Evolutionary conservation across 2,113 vertebrate genomes (phyloP).

Genomic region (Sprattus sprattus): DNA sequence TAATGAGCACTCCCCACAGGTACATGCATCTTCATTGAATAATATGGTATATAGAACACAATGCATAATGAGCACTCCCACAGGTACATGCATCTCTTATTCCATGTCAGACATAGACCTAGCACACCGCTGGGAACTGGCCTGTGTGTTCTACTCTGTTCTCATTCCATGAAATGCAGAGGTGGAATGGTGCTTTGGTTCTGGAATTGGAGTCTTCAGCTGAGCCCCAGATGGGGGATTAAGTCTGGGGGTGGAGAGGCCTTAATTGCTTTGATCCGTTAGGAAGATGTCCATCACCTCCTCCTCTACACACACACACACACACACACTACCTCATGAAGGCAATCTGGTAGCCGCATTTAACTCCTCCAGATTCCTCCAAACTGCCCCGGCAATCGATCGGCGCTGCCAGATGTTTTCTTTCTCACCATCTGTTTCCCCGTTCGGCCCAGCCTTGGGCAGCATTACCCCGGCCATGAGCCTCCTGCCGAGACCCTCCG

Average conservation of each 20-base stretch:
- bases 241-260: background rate
- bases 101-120: background rate
- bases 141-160: background rate
- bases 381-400: background rate
- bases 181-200: background rate
- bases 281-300: background rate
- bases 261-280: constrained; percentile 17
- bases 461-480: background rate
- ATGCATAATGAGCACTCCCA: no score
- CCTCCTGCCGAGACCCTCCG: background rate
- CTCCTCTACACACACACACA: background rate
- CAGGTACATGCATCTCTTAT: background rate
- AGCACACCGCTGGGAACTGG: background rate
- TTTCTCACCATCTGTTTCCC: background rate
- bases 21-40: no score
- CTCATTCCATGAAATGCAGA: background rate
- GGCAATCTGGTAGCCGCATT: constrained; percentile 10
- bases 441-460: background rate
- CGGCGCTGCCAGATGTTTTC: background rate
- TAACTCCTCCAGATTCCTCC: background rate
- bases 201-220: background rate
- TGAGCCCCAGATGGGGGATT: background rate
- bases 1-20: no score
- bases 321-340: background rate
- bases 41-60: no score